A percentile compares a stretch with the other conserved stretches of the same genome.
phyloP scores from a whole-genome alignment of 2,113 vertebrate species.

The Azemiops feae region DNA sequence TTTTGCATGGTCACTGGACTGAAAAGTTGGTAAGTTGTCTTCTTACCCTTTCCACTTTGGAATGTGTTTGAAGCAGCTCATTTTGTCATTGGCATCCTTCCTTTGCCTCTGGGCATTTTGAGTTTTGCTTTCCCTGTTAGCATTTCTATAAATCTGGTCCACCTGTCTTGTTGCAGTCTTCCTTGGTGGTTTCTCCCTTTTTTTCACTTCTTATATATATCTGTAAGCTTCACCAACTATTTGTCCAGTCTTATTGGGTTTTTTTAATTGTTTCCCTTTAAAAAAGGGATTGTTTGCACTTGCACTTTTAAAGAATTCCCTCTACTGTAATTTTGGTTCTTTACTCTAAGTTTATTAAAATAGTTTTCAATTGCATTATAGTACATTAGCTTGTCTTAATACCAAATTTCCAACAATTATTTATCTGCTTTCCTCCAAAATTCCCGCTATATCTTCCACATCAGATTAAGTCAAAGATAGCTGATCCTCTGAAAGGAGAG shows the following conservation, averaged over 20 bases:
- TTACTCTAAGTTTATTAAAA: not conserved
- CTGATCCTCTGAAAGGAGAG: not conserved
- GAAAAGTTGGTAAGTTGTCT: not conserved
- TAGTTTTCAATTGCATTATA: not conserved
- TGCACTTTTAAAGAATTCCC: not conserved
- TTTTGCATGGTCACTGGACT: not conserved
- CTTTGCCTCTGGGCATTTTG: not conserved
- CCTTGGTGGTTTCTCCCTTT: not conserved
- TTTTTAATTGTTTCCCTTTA: not conserved
- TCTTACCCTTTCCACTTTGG: not conserved
- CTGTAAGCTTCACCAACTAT: not conserved
- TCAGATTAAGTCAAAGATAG: constrained; percentile 1
- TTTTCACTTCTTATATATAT: not conserved
- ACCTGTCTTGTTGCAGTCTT: not conserved
- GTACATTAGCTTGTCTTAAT: not conserved
- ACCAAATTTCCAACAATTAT: not conserved
- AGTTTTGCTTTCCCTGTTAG: not conserved
- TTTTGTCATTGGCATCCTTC: not conserved
- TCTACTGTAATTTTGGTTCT: not conserved
- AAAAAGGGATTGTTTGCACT: not conserved
- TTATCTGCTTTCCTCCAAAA: not conserved
- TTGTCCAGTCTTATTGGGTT: not conserved
- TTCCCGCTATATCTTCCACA: not conserved
- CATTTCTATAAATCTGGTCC: not conserved
- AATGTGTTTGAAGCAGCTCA: not conserved